A percentile compares a stretch with the other conserved stretches of the same genome.
Evolutionary conservation across 2,113 vertebrate species (phyloP).

Genomic region (Nymphicus hollandicus): DNA sequence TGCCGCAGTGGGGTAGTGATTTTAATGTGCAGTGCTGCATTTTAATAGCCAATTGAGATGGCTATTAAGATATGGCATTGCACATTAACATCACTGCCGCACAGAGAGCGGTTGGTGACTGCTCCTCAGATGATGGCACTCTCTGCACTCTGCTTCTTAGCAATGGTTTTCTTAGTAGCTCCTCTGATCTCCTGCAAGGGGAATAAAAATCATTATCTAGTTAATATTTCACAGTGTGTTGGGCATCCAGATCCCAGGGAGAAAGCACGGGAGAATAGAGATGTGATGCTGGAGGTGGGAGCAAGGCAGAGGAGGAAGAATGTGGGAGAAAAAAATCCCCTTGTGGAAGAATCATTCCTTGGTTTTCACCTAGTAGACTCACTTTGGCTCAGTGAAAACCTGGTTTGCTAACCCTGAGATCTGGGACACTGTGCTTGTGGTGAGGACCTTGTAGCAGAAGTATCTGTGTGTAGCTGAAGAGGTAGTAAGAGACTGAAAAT

Average conservation of each 20-base stretch:
- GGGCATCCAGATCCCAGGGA: background rate
- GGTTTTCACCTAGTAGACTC: background rate
- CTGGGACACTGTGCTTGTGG: background rate
- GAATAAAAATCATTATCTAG: constrained; percentile 26
- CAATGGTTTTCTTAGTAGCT: background rate
- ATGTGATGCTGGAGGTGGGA: background rate
- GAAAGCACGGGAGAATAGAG: background rate
- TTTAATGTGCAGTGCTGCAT: constrained; percentile 40
- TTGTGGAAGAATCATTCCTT: background rate
- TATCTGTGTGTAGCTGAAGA: background rate
- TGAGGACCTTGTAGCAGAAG: background rate
- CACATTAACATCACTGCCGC: constrained; percentile 2
- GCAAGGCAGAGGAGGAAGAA: background rate
- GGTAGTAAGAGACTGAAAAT: background rate
- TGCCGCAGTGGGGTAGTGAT: constrained; percentile 5
- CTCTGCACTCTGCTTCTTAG: background rate
- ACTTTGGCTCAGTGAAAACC: background rate
- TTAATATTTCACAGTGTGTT: constrained; percentile 28
- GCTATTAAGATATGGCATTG: constrained; percentile 40
- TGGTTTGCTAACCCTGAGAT: background rate
- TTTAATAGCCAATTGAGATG: constrained; percentile 52
- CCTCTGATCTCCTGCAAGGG: background rate
- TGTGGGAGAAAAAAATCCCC: background rate
- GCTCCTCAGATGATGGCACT: background rate
- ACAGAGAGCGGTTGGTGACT: background rate